Evolutionary conservation across 2,888 invertebrate genomes (phyloP).

Genomic region (Drosophila robusta): DNA sequence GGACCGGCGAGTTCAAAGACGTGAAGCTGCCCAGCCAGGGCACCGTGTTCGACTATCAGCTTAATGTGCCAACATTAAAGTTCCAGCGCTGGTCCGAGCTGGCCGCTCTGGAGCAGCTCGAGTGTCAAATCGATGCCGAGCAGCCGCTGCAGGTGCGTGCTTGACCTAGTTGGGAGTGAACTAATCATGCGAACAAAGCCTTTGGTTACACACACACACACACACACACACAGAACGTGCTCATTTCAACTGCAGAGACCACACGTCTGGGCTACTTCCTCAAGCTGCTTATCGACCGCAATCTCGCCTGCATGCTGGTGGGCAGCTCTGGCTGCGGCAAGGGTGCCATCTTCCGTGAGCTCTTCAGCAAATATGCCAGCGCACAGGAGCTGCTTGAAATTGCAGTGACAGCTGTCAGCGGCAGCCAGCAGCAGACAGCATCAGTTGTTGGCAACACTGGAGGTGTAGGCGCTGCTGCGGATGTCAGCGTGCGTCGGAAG

Average conservation of each 20-base stretch:
- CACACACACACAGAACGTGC: slow-evolving; percentile 87
- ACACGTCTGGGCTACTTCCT: slow-evolving; percentile 94
- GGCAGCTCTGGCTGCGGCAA: slow-evolving; percentile 96
- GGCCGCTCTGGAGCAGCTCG: slow-evolving; percentile 87
- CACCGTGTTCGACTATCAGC: slow-evolving; percentile 95
- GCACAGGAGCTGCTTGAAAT: slow-evolving; percentile 86
- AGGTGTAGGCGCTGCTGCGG: slow-evolving; percentile 1
- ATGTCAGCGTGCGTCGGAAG: slow-evolving; percentile 33
- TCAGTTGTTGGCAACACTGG: slow-evolving; percentile 8
- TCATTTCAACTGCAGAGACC: slow-evolving; percentile 96
- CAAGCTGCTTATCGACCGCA: slow-evolving; percentile 91
- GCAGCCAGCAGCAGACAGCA: slow-evolving; percentile 82
- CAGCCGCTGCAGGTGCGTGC: slow-evolving; percentile 91
- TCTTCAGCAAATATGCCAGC: slow-evolving; percentile 84
- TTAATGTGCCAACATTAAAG: slow-evolving; percentile 93
- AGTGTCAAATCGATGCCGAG: slow-evolving; percentile 88
- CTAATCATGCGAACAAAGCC: slow-evolving; percentile 55
- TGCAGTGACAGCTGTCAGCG: slow-evolving; percentile 88
- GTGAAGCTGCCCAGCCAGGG: slow-evolving; percentile 94
- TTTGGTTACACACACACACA: slow-evolving; percentile 20
- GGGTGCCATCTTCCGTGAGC: slow-evolving; percentile 93
- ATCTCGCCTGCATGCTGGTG: slow-evolving; percentile 95
- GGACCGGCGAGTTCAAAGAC: slow-evolving; percentile 95
- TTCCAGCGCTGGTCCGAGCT: slow-evolving; percentile 94
- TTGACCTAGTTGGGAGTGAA: slow-evolving; percentile 45